Base-by-base conservation (phyloP, 2,113 vertebrate genomes). In the Ptyas mucosa region DNA sequence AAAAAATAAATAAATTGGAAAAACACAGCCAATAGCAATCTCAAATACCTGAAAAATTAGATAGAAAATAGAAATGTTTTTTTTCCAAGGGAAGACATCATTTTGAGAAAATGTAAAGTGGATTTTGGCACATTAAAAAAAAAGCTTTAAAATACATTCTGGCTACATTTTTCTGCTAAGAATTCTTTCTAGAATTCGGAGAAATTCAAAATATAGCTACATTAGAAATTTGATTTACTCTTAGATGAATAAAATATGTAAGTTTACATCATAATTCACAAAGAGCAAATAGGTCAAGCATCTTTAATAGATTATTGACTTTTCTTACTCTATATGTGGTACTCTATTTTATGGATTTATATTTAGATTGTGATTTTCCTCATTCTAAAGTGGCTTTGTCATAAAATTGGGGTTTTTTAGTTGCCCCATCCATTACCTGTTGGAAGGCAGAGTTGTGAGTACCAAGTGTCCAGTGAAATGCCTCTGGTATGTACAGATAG, bases 251-350 rank as follows among this genome's bases (percentile, higher is more conserved):
- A 11, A 34, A 46, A 26, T 12, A 49, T 4, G 88, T 46, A 39
- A 43, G 9, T 89, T 89, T 61, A 14, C 39, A 61, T 61, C 88
- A 58, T 26, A 58, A 61, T 89, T 43, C 20, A 89, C 5, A 24
- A 57, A 43, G 23, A 61, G 24, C 39, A 49, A 89, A 61, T 39
- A 29, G 5, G 39, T 43, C 23, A 89, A 24, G 39, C 39, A 26
- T 89, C 5, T 43, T 15, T 61, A 89, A 55, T 18, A 96, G 55
- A 55, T 58, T 91, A 89, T 90, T 95, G 81, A 93, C 95, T 88
- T 89, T 95, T 54, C 55, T 93, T 95, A 85, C 93, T 94, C 87
- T 39, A 92, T 96, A 94, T 95, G 94, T 95, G 93, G 91, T 89
- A n/a, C n/a, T n/a, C 64, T 75, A 7, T 75, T 15, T 75, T 15